Evolutionary conservation across 2,888 invertebrate genomes (phyloP), one percentile per base, ranked within the genome.

Genomic region (Sarcophaga carnaria): DNA sequence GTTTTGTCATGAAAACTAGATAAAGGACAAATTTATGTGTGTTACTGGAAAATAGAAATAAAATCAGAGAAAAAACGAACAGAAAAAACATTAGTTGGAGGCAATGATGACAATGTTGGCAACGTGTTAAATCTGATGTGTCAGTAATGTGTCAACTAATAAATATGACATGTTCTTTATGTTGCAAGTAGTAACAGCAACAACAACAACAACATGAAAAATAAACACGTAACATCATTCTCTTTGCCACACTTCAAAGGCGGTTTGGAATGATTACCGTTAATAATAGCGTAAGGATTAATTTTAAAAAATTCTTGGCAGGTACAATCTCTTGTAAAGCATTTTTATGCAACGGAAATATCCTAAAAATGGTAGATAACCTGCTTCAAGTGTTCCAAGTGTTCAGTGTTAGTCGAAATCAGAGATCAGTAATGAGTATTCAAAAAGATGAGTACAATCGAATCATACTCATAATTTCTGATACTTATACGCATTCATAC

Each of bases 81-180:
- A 82, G 10, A 12, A 76, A 69, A 59, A 69, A 83, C 20, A 60
- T 66, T 60, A 37, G 37, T 37, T 37, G n/a, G 71, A 74, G 63
- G 25, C 79, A 37, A 76, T 77, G 70, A 66, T 79, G 75, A 67
- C 66, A 66, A 71, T 81, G 87, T 76, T 87, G 87, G 82, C 84
- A 87, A 76, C 64, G 75, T 84, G 70, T 87, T 84, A 84, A 87
- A 79, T 82, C 84, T 84, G 81, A 79, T 84, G 81, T 84, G 87
- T 84, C 87, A 87, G 84, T 82, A 87, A 87, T 87, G 81, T 87
- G 87, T 84, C 87, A 87, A 72, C 78, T 84, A 79, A 84, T 84
- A 84, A 79, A 84, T 84, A 76, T 84, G 80, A 80, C 75, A 84
- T 71, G 62, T 80, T 80, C 80, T 67, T 49, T 67, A 62, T 37